Conservation (phyloP, 2,113 vertebrate species). For the Pongo pygmaeus region DNA sequence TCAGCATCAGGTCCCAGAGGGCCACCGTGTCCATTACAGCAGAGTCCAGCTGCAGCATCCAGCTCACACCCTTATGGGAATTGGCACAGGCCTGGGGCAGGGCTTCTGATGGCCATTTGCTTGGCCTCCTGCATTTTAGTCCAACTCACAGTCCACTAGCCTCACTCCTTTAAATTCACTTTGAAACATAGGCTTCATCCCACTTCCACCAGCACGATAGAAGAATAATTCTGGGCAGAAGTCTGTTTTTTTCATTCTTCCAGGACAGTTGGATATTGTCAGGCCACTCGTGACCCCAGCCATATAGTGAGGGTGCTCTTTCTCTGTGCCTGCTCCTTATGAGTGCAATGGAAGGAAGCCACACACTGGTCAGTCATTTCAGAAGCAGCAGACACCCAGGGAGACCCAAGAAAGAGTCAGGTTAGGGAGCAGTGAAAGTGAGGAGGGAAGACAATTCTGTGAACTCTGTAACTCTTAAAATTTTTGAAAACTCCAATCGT, state of each 20-base stretch:
- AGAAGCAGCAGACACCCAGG: not conserved
- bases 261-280: not conserved
- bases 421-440: not conserved
- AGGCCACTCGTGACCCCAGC: not conserved
- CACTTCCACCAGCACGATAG: not conserved
- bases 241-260: not conserved
- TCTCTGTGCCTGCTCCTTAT: not conserved
- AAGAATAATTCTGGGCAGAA: not conserved
- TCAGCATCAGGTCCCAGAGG: not conserved
- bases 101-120: not conserved
- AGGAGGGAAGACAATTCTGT: not conserved
- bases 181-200: not conserved
- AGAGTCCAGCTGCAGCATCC: not conserved
- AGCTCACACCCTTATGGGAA: rapidly evolving
- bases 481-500: not conserved
- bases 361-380: not conserved
- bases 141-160: not conserved
- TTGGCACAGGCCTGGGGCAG: not conserved
- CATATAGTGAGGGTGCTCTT: not conserved
- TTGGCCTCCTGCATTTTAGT: not conserved
- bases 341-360: not conserved
- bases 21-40: rapidly evolving
- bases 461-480: not conserved
- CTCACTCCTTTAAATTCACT: too few relatives aligned
- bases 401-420: not conserved